A percentile compares a stretch with the other conserved stretches of the same genome.
Conservation (phyloP, 2,888 invertebrate species). For the Callimorpha dominula region DNA sequence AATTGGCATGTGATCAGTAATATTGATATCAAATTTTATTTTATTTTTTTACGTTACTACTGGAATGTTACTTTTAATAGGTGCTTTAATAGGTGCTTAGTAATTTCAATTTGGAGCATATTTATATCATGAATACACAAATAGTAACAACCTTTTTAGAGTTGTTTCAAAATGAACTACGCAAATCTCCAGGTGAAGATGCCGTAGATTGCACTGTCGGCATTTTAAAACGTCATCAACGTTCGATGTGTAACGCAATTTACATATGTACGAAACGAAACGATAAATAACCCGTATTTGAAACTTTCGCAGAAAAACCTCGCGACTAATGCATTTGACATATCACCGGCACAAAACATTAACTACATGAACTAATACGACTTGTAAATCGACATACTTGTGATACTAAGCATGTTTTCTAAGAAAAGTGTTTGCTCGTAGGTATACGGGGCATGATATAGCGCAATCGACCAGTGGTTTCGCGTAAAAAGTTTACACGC, state of each 20-base stretch:
- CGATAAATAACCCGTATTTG: conserved; percentile 4
- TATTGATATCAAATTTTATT: neutral
- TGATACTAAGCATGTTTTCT: conserved; percentile 45
- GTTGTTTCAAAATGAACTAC: neutral
- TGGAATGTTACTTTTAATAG: neutral
- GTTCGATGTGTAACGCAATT: conserved; percentile 6
- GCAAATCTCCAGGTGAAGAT: neutral
- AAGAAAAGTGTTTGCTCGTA: conserved; percentile 53
- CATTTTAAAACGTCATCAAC: conserved; percentile 5
- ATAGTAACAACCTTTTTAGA: neutral
- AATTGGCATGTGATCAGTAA: neutral
- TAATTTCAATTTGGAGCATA: neutral
- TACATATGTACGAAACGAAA: conserved; percentile 7
- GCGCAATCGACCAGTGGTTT: conserved; percentile 52
- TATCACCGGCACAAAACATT: conserved; percentile 34
- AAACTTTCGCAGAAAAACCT: conserved; percentile 14
- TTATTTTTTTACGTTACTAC: neutral
- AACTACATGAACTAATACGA: conserved; percentile 37
- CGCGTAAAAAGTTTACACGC: conserved; percentile 66
- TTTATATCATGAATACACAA: neutral
- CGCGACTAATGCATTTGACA: conserved; percentile 22
- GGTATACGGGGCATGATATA: conserved; percentile 66
- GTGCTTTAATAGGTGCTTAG: neutral
- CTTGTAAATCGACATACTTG: conserved; percentile 46
- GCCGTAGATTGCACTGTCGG: neutral